Base-by-base conservation (phyloP, 2,888 invertebrate genomes). In the Limulus polyphemus region DNA sequence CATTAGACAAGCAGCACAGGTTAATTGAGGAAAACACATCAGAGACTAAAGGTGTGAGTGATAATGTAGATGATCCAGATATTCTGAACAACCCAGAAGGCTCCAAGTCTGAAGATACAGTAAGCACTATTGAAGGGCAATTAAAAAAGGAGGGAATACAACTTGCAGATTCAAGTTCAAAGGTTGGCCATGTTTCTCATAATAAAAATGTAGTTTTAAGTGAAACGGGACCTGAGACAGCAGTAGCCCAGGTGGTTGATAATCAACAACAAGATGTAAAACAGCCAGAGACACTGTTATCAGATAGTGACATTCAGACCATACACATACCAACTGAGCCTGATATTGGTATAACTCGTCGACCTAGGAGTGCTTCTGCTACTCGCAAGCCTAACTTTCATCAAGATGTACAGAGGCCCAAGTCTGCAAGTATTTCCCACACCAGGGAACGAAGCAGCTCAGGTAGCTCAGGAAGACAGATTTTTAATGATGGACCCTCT, bases 401-500 rank as follows among this genome's bases (percentile, higher is more conserved):
- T 54, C 16, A 14, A 16, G 54, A 16, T 11, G 9, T 32, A n/a
- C 66, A 64, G n/a, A 56, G 64, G 51, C 62, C 66, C 12, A 66
- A 64, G 49, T 64, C 66, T 12, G 52, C 54, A 12, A 46, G 54
- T 54, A 59, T 66, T 59, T 61, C 64, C 32, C 32, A 32, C 32
- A 32, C 32, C 32, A 32, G 32, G 3, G 5, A 32, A 32, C 32
- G 32, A 32, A 32, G 32, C 32, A 32, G 32, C 32, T 32, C 32
- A 32, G 32, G 32, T 1, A 7, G 32, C 32, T 32, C 32, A 11
- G 54, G 17, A 32, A 83, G 91, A 61, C 90, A 92, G 60, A 91
- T 93, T 88, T 93, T 93, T 77, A 92, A 90, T 72, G 90, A 93
- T 63, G 90, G 92, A 9, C 90, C 92, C 50, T 89, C 92, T 61